Conservation (phyloP, 2,113 vertebrate genomes). For the Prinia subflava region DNA sequence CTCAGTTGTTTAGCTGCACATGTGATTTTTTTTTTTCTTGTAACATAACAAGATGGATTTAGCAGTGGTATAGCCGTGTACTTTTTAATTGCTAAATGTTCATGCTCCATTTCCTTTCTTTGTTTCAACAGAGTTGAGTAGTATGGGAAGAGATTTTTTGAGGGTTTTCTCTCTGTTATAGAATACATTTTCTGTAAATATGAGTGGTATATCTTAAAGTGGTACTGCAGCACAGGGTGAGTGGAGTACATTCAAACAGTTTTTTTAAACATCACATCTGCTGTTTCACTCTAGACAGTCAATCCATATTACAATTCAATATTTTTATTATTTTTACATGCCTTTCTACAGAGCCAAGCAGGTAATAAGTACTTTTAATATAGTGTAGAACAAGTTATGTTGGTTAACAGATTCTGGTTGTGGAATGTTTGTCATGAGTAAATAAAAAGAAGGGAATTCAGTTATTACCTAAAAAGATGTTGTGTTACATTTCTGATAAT, state of each 20-base stretch:
- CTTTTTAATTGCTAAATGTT: conserved; percentile 36
- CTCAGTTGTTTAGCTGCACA: conserved; percentile 36
- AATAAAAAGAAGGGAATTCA: neutral
- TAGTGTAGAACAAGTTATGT: neutral
- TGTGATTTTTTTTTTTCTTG: neutral
- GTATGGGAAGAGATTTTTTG: neutral
- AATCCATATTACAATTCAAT: neutral
- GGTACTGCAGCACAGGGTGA: neutral
- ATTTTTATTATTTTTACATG: neutral
- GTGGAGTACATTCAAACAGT: neutral
- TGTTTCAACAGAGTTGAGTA: conserved; percentile 4
- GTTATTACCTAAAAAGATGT: neutral
- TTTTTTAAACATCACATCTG: neutral
- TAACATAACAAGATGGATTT: neutral
- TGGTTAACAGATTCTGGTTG: neutral
- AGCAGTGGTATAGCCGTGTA: neutral
- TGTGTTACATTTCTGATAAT: neutral
- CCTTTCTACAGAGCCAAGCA: neutral
- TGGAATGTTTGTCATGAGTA: neutral
- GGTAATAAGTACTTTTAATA: neutral
- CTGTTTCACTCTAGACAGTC: neutral
- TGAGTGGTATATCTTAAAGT: neutral
- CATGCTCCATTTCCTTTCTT: conserved; percentile 26
- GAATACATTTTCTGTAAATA: neutral
- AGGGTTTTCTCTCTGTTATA: neutral